phyloP scores from a whole-genome alignment of 2,113 vertebrate genomes.

The Puntigrus tetrazona region DNA sequence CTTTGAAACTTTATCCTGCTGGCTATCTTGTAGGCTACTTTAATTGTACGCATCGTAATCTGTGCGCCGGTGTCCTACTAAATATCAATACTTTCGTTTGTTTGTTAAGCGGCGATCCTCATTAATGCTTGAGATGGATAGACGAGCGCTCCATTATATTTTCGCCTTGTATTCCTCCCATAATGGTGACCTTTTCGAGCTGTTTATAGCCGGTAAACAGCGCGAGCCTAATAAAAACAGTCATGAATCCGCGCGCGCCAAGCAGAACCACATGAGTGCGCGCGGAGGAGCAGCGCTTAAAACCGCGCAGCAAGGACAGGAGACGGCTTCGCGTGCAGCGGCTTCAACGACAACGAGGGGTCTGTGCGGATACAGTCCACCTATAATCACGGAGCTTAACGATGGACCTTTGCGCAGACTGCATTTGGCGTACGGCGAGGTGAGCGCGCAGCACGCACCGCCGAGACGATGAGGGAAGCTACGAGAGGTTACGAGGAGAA shows the following conservation, averaged over 20 bases:
- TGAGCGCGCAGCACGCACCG: constrained; percentile 3
- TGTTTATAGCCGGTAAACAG: not conserved
- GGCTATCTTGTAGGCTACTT: not conserved
- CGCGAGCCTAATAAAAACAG: not conserved
- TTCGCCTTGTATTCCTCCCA: not conserved
- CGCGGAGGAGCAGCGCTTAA: not conserved
- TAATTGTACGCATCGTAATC: not conserved
- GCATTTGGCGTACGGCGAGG: not conserved
- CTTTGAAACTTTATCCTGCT: not conserved
- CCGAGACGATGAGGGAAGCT: not conserved
- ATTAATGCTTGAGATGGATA: not conserved
- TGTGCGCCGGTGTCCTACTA: too few species aligned
- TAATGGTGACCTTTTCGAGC: not conserved
- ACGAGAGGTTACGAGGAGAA: constrained; percentile 14
- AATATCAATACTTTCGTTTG: not conserved
- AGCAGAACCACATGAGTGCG: not conserved
- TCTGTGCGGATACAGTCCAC: not conserved
- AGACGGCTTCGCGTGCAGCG: not conserved
- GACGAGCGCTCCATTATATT: not conserved
- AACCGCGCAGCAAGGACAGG: not conserved
- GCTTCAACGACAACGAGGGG: not conserved
- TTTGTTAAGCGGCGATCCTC: not conserved
- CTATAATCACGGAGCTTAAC: constrained; percentile 2
- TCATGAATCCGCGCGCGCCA: not conserved
- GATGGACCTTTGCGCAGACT: constrained; percentile 10